These are phyloP conservation scores for Bombus confusus DNA, from an alignment of 1,140 invertebrate species.

Conservation along the genomic window DNA sequence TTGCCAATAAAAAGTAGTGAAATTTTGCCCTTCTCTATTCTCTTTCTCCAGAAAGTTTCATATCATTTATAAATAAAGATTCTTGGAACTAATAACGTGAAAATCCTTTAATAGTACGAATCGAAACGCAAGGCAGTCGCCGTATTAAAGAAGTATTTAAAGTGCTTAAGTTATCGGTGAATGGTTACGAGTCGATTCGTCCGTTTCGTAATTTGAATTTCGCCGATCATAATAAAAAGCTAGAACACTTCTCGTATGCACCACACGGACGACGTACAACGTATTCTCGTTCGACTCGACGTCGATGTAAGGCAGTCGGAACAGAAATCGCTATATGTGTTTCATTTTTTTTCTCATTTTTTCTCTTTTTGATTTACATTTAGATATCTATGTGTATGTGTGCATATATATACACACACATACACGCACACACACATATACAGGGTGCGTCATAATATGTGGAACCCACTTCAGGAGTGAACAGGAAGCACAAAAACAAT, in stretches of 20 bases:
- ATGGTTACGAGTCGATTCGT: not conserved
- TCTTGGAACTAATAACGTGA: not conserved
- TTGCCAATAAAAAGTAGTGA: not conserved
- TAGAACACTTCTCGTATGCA: constrained; percentile 32
- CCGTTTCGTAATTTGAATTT: not conserved
- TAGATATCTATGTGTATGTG: not conserved
- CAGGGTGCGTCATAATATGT: not conserved
- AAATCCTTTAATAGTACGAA: not conserved
- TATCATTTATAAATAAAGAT: not conserved
- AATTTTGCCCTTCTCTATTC: not conserved
- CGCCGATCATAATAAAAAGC: not conserved
- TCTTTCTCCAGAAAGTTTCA: not conserved
- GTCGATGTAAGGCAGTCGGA: constrained; percentile 18
- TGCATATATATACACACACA: too few species aligned
- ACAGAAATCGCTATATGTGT: constrained; percentile 42
- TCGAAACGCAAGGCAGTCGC: not conserved
- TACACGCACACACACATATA: too few species aligned
- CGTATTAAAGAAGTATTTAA: too few species aligned
- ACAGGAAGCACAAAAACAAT: too few species aligned
- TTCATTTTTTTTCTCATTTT: not conserved
- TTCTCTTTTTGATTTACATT: not conserved
- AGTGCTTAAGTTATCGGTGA: not conserved
- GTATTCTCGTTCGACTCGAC: constrained; percentile 13
- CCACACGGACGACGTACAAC: constrained; percentile 13
- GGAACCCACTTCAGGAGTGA: too few species aligned